A percentile compares a stretch with the other conserved stretches of the same genome.
Evolutionary conservation across 2,797 vertebrate genomes (phyloP).

Genomic region (Sciaenops ocellatus): DNA sequence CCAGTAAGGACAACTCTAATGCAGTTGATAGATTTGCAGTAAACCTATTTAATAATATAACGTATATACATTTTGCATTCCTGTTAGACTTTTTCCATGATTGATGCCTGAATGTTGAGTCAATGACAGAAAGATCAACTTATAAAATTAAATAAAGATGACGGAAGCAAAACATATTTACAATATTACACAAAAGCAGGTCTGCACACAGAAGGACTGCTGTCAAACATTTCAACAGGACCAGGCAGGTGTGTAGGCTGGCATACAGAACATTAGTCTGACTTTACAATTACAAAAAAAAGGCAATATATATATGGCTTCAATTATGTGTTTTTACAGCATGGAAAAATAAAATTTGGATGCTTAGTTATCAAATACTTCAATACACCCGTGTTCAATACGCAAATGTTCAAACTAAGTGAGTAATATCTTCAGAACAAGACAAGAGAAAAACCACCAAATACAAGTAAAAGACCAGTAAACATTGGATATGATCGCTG

Average conservation of each 20-base stretch:
- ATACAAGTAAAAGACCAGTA: conserved; percentile 25
- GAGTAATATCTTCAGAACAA: conserved; percentile 26
- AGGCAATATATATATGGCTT: conserved; percentile 79
- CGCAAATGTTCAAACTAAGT: conserved; percentile 23
- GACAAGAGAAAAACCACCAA: conserved; percentile 25
- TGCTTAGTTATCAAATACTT: conserved; percentile 12
- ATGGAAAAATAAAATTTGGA: conserved; percentile 23
- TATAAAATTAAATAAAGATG: conserved; percentile 35
- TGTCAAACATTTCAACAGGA: conserved; percentile 35
- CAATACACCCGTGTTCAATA: background rate
- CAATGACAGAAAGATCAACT: background rate
- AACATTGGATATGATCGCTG: conserved; percentile 29
- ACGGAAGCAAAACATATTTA: conserved; percentile 67
- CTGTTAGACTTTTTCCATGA: background rate
- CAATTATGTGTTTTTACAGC: conserved; percentile 49
- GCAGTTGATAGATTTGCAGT: conserved; percentile 24
- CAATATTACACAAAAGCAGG: conserved; percentile 66
- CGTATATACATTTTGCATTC: conserved; percentile 46
- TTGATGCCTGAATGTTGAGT: background rate
- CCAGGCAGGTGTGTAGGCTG: conserved; percentile 37
- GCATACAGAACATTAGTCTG: conserved; percentile 27
- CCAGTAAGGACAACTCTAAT: background rate
- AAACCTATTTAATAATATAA: conserved; percentile 13
- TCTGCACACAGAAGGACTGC: conserved; percentile 43
- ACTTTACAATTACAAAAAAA: conserved; percentile 35